Conservation (phyloP, 2,797 vertebrate genomes). For the Sebastes hubbsi region DNA sequence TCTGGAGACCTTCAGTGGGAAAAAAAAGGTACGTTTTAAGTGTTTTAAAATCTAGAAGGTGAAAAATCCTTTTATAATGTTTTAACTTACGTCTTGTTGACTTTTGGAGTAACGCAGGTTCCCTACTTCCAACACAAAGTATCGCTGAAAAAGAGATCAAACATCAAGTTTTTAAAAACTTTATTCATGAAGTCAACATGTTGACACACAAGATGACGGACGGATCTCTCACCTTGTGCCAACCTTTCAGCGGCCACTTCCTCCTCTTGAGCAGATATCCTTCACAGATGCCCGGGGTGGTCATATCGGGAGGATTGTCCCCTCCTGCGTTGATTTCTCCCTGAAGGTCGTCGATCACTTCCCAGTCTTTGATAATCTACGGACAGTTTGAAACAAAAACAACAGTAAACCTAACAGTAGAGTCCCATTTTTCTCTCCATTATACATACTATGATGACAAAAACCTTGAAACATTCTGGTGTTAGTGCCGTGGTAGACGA, state of each 20-base stretch:
- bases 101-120: constrained; percentile 90
- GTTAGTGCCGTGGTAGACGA: too few species aligned
- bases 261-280: constrained; percentile 95
- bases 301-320: constrained; percentile 69
- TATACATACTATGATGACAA: too few species aligned
- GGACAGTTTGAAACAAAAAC: background rate
- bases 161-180: background rate
- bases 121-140: constrained; percentile 91
- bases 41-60: background rate
- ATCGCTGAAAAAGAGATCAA: constrained; percentile 81
- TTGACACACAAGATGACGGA: rapidly evolving
- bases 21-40: rapidly evolving
- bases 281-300: constrained; percentile 84
- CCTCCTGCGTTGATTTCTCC: constrained; percentile 52
- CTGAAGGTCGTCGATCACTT: constrained; percentile 88
- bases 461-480: too few species aligned
- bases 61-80: too few species aligned
- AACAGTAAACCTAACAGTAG: too few species aligned
- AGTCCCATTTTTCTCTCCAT: too few species aligned
- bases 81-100: constrained; percentile 88
- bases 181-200: background rate
- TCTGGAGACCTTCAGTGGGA: constrained; percentile 81
- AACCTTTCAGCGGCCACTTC: constrained; percentile 97
- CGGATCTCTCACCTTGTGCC: constrained; percentile 90
- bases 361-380: constrained; percentile 92